Conservation (phyloP, 2,888 invertebrate species). For the Tanytarsus gracilentus region DNA sequence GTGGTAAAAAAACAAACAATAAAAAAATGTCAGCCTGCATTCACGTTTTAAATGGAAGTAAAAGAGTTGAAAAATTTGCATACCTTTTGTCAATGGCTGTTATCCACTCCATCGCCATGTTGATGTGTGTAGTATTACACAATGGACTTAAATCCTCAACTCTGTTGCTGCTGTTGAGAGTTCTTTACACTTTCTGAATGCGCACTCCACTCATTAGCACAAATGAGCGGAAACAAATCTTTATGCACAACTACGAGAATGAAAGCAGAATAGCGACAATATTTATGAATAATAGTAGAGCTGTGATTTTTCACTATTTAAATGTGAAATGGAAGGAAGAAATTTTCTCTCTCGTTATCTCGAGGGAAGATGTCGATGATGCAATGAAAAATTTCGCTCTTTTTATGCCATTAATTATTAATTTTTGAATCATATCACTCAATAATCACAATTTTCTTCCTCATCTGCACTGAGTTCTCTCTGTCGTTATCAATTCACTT, state of each 20-base stretch:
- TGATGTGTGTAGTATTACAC: neutral
- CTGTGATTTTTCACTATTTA: no score
- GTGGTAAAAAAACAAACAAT: neutral
- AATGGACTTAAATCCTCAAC: neutral
- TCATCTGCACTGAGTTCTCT: no score
- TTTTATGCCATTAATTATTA: neutral
- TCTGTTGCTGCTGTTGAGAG: neutral
- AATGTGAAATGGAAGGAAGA: no score
- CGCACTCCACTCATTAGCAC: neutral
- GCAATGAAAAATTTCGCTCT: no score
- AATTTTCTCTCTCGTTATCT: no score
- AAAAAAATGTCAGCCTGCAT: neutral
- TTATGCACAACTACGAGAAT: no score
- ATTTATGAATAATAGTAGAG: no score
- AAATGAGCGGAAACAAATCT: no score
- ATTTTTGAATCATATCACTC: neutral
- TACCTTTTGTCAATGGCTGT: slow-evolving; percentile 50
- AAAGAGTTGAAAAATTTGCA: slow-evolving; percentile 31
- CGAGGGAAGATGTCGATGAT: no score
- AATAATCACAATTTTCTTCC: no score
- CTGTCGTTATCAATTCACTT: no score
- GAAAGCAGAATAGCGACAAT: no score
- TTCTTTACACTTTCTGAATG: neutral
- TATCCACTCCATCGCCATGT: slow-evolving; percentile 49
- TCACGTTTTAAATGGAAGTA: neutral